Conservation (phyloP, 2,888 invertebrate genomes). For the Cantharis rufa region DNA sequence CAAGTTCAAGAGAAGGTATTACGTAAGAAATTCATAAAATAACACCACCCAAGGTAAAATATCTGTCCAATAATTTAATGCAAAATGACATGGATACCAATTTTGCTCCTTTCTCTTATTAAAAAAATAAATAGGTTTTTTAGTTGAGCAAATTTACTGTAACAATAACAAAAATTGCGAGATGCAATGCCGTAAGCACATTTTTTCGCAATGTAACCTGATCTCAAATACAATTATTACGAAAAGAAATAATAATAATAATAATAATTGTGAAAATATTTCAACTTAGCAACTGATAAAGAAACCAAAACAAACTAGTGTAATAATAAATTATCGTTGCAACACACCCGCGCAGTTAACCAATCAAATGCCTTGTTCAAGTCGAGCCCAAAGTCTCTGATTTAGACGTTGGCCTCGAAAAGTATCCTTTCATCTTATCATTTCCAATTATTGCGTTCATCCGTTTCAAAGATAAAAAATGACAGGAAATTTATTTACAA, state of each 20-base stretch:
- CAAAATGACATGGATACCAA: background rate
- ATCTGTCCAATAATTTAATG: background rate
- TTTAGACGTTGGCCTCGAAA: slow-evolving; percentile 19
- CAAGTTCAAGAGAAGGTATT: background rate
- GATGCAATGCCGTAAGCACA: background rate
- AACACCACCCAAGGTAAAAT: background rate
- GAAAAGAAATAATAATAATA: background rate
- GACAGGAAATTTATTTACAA: background rate
- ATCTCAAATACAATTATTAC: background rate
- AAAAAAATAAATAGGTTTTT: background rate
- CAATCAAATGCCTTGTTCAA: slow-evolving; percentile 51
- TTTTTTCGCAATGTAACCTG: background rate
- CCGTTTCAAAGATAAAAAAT: slow-evolving; percentile 6
- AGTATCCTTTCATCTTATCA: slow-evolving; percentile 8
- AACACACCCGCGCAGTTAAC: slow-evolving; percentile 57
- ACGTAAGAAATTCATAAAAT: background rate
- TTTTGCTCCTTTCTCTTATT: background rate
- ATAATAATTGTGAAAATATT: background rate
- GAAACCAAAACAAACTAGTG: background rate
- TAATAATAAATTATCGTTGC: slow-evolving; percentile 7
- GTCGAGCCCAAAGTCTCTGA: slow-evolving; percentile 34
- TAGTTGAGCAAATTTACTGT: background rate
- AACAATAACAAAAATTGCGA: background rate
- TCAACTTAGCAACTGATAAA: slow-evolving; percentile 1
- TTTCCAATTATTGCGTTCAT: slow-evolving; percentile 1